phyloP scores from a whole-genome alignment of 37 sponge, comb jelly and placozoan genomes.

The Eunapius fragilis region DNA sequence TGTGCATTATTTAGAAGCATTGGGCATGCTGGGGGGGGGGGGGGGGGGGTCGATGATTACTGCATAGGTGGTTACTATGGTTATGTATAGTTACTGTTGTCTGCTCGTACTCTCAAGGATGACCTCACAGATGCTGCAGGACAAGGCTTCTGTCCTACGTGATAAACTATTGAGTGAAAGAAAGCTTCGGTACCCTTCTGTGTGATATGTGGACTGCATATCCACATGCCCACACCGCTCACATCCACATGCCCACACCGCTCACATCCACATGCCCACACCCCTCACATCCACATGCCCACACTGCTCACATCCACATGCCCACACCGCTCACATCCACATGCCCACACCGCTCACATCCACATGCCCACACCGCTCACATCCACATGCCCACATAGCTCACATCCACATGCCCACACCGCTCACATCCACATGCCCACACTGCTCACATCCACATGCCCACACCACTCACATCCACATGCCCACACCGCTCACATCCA shows the following conservation, averaged over 20 bases:
- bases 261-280: background rate
- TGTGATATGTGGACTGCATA: background rate
- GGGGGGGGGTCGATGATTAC: background rate
- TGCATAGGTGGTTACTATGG: background rate
- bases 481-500: background rate
- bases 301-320: background rate
- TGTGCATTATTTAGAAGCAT: background rate
- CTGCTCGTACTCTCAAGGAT: no score
- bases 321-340: background rate
- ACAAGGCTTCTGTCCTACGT: constrained; percentile 24
- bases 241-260: background rate
- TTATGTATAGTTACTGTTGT: no score
- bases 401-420: background rate
- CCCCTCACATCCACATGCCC: background rate
- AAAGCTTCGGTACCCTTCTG: constrained; percentile 25
- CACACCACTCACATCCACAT: background rate
- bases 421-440: background rate
- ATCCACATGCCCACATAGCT: background rate
- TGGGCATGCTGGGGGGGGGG: background rate
- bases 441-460: background rate
- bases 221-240: background rate
- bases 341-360: background rate
- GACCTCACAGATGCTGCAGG: constrained; percentile 37
- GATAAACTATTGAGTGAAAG: constrained; percentile 21
- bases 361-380: background rate